phyloP scores from a whole-genome alignment of 1,140 invertebrate species.

The Ylistrum balloti region DNA sequence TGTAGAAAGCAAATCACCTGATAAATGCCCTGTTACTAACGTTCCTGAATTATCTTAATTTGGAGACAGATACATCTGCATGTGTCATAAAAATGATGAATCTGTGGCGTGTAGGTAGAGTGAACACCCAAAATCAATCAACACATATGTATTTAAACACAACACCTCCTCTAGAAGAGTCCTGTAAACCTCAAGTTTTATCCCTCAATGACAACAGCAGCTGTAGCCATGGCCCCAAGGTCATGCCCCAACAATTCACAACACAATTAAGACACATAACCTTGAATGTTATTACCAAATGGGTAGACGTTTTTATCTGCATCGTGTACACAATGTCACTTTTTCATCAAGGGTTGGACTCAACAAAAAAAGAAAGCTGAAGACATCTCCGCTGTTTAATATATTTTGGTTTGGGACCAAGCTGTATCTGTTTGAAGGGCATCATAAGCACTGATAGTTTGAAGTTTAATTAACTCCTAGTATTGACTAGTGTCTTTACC shows the following conservation, averaged over 20 bases:
- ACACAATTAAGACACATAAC: neutral
- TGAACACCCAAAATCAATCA: neutral
- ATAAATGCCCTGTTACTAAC: too few species aligned
- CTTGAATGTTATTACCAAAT: neutral
- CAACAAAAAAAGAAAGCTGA: too few species aligned
- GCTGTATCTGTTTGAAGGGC: neutral
- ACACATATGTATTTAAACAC: neutral
- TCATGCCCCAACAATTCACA: neutral
- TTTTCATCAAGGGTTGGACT: too few species aligned
- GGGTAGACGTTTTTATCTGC: neutral
- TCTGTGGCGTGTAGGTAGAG: neutral
- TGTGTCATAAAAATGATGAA: neutral
- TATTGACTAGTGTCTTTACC: slow-evolving; percentile 2
- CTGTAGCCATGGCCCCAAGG: neutral
- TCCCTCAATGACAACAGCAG: neutral
- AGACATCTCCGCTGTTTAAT: neutral
- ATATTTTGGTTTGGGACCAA: neutral
- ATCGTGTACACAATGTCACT: neutral
- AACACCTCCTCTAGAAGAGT: neutral
- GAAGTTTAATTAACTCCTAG: neutral
- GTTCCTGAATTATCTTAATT: too few species aligned
- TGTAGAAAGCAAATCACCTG: too few species aligned
- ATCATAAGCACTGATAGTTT: neutral
- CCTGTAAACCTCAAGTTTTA: neutral
- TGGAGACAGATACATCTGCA: neutral